These are phyloP conservation scores for Crypturellus undulatus DNA, from an alignment of 2,113 vertebrate genomes.

Conservation along the genomic window DNA sequence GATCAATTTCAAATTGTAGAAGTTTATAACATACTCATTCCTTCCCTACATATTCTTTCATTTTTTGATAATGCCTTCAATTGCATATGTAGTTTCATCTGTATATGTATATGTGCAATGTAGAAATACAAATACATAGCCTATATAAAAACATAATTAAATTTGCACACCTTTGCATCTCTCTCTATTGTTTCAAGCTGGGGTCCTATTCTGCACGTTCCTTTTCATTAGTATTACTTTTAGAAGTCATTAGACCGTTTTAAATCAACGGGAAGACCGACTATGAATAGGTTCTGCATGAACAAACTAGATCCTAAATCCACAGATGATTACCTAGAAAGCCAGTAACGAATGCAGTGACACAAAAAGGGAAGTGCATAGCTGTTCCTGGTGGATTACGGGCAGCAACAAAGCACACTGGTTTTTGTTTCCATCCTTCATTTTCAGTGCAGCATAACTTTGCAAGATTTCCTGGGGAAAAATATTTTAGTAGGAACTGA, in stretches of 20 bases:
- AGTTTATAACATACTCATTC: neutral
- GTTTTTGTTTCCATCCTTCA: neutral
- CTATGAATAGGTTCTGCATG: neutral
- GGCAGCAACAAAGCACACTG: neutral
- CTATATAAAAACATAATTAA: rapidly evolving
- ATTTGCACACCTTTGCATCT: neutral
- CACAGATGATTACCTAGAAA: neutral
- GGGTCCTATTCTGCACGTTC: neutral
- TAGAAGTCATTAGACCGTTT: neutral
- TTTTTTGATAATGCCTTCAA: neutral
- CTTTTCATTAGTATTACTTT: neutral
- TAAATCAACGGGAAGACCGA: neutral
- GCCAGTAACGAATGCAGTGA: neutral
- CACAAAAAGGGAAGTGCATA: neutral
- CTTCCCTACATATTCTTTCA: neutral
- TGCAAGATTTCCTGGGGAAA: neutral
- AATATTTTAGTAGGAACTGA: neutral
- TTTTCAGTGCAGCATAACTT: neutral
- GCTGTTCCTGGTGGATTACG: neutral
- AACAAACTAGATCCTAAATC: neutral
- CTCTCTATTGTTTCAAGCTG: neutral
- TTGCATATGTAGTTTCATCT: neutral
- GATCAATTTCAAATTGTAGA: slow-evolving; percentile 50
- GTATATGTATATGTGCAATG: neutral
- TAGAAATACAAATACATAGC: neutral